Evolutionary conservation across 2,797 vertebrate genomes (phyloP).

Genomic region (Rhinella marina): DNA sequence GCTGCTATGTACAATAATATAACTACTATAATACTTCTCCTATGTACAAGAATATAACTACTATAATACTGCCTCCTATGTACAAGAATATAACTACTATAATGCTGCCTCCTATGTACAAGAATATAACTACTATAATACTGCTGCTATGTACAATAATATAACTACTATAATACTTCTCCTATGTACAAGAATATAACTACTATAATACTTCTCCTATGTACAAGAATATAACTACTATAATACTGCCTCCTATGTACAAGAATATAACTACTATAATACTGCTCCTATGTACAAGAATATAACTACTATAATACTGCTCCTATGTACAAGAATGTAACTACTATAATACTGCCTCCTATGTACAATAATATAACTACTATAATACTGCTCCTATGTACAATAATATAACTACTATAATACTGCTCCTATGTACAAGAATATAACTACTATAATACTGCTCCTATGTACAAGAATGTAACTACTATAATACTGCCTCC

Average conservation of each 20-base stretch:
- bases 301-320: background rate
- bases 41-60: too few relatives aligned
- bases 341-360: constrained; percentile 5
- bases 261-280: constrained; percentile 1
- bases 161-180: too few relatives aligned
- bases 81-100: background rate
- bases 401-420: background rate
- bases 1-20: background rate
- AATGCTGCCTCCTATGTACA: background rate
- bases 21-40: too few relatives aligned
- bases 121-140: background rate
- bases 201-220: too few relatives aligned
- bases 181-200: too few relatives aligned
- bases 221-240: too few relatives aligned
- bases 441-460: constrained; percentile 15
- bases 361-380: background rate
- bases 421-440: background rate
- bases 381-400: background rate
- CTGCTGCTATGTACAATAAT: background rate
- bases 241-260: background rate
- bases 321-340: background rate
- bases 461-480: constrained; percentile 7
- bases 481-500: constrained; percentile 6
- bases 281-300: background rate
- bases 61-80: background rate